A percentile compares a stretch with the other conserved stretches of the same genome.
These are phyloP conservation scores for Uromys caudimaculatus DNA, from an alignment of 2,797 vertebrate genomes.

Conservation along the genomic window DNA sequence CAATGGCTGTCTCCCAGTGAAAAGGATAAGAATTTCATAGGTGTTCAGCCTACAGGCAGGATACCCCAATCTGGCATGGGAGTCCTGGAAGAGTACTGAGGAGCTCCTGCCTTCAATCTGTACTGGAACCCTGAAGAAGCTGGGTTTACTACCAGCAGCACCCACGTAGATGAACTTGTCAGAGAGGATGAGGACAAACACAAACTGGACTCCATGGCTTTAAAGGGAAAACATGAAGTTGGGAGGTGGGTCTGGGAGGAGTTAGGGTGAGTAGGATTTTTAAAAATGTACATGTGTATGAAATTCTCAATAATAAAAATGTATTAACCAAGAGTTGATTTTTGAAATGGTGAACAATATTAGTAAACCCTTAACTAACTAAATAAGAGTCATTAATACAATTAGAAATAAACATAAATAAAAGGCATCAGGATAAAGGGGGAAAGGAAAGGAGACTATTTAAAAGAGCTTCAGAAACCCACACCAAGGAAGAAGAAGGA, in stretches of 20 bases:
- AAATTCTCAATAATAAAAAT: background rate
- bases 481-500: background rate
- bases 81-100: background rate
- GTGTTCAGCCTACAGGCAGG: background rate
- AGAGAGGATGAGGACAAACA: background rate
- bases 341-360: background rate
- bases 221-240: background rate
- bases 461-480: background rate
- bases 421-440: background rate
- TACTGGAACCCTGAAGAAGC: background rate
- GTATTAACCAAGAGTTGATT: background rate
- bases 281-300: background rate
- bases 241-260: background rate
- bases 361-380: background rate
- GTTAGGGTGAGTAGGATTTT: background rate
- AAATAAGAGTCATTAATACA: background rate
- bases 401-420: background rate
- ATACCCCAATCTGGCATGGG: background rate
- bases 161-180: background rate
- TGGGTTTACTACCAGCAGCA: background rate
- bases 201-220: background rate
- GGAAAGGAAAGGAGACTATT: background rate
- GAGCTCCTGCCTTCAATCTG: background rate
- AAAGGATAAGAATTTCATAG: background rate
- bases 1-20: background rate